A percentile compares a stretch with the other conserved stretches of the same genome.
Evolutionary conservation across 2,888 invertebrate species (phyloP).

Genomic region (Helicoverpa assulta): DNA sequence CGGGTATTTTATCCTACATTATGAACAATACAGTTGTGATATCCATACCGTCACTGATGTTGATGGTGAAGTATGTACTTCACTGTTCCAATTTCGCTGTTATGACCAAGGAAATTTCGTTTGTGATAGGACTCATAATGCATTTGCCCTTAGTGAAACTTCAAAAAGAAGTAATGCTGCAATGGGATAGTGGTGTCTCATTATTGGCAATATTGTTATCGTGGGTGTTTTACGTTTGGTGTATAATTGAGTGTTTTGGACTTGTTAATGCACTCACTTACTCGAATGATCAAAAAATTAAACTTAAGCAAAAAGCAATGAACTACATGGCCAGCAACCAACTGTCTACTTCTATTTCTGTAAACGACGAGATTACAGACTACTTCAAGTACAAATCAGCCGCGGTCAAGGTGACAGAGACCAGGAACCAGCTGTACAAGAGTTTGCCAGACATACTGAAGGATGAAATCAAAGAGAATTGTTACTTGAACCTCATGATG

Average conservation of each 20-base stretch:
- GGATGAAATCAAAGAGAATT: conserved; percentile 12
- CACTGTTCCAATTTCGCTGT: background rate
- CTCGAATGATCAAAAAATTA: conserved; percentile 2
- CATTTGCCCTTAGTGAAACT: background rate
- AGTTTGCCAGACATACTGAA: conserved; percentile 19
- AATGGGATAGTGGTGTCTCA: conserved; percentile 60
- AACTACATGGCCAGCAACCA: conserved; percentile 21
- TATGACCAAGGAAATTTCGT: background rate
- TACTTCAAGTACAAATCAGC: conserved; percentile 23
- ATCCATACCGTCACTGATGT: background rate
- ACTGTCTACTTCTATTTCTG: conserved; percentile 22
- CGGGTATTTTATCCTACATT: conserved; percentile 43
- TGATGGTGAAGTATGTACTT: background rate
- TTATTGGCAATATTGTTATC: conserved; percentile 52
- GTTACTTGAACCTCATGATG: conserved; percentile 20
- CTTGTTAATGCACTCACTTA: conserved; percentile 22
- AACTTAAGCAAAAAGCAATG: background rate
- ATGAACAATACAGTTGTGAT: too few species aligned
- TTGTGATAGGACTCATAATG: background rate
- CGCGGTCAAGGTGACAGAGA: conserved; percentile 9
- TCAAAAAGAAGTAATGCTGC: conserved; percentile 4
- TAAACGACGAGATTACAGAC: conserved; percentile 12
- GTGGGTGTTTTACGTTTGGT: background rate
- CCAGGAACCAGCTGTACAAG: conserved; percentile 18
- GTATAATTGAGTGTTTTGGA: background rate